These are phyloP conservation scores for Cloeon dipterum DNA, from an alignment of 2,888 invertebrate genomes.

Conservation along the genomic window DNA sequence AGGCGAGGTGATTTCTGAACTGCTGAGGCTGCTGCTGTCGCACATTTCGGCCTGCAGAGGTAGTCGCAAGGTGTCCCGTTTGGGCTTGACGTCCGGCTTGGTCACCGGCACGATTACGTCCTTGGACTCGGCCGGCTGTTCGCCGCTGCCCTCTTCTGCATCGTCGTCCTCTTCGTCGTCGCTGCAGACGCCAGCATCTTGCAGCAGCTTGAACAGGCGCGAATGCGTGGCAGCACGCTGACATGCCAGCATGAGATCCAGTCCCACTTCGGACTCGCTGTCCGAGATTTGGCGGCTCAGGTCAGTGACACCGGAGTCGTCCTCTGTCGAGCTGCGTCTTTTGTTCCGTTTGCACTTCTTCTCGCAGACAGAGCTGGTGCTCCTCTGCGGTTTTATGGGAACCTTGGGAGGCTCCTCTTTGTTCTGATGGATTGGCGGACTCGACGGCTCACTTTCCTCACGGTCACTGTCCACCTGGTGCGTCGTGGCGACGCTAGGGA, in stretches of 20 bases:
- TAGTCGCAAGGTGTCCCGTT: constrained; percentile 16
- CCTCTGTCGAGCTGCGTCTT: constrained; percentile 18
- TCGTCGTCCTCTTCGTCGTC: constrained; percentile 14
- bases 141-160: constrained; percentile 14
- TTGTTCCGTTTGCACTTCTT: not conserved
- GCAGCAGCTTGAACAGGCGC: constrained; percentile 38
- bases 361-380: not conserved
- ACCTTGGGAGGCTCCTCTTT: not conserved
- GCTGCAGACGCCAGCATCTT: constrained; percentile 26
- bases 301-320: constrained; percentile 47
- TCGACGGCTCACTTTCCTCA: not conserved
- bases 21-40: constrained; percentile 24
- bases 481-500: not conserved
- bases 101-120: not conserved
- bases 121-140: constrained; percentile 8
- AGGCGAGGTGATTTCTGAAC: constrained; percentile 26
- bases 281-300: constrained; percentile 42
- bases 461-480: not conserved
- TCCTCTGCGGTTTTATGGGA: not conserved
- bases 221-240: constrained; percentile 50
- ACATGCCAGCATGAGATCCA: constrained; percentile 30
- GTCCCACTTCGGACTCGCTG: constrained; percentile 19
- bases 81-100: constrained; percentile 10
- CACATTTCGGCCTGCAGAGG: constrained; percentile 11
- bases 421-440: no score